Conservation (phyloP, 1,140 invertebrate genomes). For the Drosophila neocordata region DNA sequence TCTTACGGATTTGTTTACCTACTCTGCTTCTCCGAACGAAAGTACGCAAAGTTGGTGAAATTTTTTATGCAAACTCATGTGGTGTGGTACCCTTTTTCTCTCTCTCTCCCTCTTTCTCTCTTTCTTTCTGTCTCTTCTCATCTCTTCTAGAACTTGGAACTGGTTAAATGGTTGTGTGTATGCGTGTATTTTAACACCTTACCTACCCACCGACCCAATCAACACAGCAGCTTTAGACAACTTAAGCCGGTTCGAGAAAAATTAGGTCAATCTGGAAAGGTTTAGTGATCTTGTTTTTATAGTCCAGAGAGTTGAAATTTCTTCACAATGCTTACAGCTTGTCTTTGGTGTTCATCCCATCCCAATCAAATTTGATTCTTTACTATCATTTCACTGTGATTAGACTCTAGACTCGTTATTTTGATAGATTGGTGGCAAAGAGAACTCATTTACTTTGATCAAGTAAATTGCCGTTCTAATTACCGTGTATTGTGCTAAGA, state of each 20-base stretch:
- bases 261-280: conserved; percentile 77
- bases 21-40: conserved; percentile 48
- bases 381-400: conserved; percentile 34
- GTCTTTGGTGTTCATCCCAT: neutral
- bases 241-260: conserved; percentile 59
- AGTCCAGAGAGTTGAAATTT: conserved; percentile 38
- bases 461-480: conserved; percentile 38
- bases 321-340: conserved; percentile 9
- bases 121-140: neutral
- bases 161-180: conserved; percentile 40
- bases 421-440: neutral
- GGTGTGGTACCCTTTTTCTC: conserved; percentile 42
- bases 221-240: conserved; percentile 14
- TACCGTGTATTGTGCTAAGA: conserved; percentile 17
- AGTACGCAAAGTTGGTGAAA: conserved; percentile 76
- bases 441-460: neutral
- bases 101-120: neutral
- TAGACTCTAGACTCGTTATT: conserved; percentile 4
- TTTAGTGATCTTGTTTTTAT: conserved; percentile 75
- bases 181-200: conserved; percentile 64
- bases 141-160: conserved; percentile 44
- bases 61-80: conserved; percentile 73
- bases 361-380: conserved; percentile 35
- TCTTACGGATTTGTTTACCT: conserved; percentile 20
- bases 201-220: conserved; percentile 33